Conservation (phyloP, 2,113 vertebrate genomes). For the Orthonyx spaldingii region DNA sequence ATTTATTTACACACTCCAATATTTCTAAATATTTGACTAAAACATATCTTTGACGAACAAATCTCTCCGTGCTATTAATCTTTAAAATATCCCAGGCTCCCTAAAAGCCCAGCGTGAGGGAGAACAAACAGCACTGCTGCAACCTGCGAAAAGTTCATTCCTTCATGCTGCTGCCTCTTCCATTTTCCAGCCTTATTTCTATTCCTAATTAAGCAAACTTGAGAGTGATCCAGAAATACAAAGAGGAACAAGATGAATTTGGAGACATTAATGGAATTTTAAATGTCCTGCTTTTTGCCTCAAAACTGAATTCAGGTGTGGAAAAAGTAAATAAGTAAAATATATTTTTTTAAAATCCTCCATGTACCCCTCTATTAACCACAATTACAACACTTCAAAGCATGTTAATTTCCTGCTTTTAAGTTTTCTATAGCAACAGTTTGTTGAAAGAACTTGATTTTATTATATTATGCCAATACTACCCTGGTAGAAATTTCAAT, state of each 20-base stretch:
- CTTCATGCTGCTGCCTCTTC: neutral
- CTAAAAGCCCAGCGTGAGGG: neutral
- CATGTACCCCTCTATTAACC: neutral
- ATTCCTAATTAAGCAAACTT: neutral
- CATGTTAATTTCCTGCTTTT: neutral
- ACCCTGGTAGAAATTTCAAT: neutral
- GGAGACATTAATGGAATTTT: neutral
- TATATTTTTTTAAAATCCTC: neutral
- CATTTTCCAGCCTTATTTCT: neutral
- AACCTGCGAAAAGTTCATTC: neutral
- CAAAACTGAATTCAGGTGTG: neutral
- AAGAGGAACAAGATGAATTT: neutral
- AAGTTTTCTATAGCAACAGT: neutral
- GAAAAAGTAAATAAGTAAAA: neutral
- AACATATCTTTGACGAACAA: neutral
- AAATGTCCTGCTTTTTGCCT: neutral
- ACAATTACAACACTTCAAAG: neutral
- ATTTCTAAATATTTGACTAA: neutral
- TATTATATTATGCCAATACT: neutral
- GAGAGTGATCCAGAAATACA: neutral
- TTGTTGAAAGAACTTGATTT: neutral
- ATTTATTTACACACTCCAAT: neutral
- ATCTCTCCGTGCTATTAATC: neutral
- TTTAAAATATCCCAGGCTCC: neutral
- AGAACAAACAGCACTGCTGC: neutral